These are phyloP conservation scores for Cataglyphis cursor DNA, from an alignment of 2,888 invertebrate species.

Conservation along the genomic window DNA sequence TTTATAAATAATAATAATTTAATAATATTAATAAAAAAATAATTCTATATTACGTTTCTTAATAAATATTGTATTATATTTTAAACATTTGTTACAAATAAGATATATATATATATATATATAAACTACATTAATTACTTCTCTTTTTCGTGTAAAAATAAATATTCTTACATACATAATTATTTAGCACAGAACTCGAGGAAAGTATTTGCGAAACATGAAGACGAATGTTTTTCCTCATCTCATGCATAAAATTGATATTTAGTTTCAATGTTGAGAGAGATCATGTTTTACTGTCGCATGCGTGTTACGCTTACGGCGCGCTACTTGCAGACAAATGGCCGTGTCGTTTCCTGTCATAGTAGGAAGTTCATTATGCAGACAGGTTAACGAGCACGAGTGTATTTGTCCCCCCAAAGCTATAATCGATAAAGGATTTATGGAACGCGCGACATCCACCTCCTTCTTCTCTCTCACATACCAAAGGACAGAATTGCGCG, in stretches of 20 bases:
- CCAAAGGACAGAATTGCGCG: background rate
- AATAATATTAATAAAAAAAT: background rate
- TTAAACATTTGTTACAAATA: background rate
- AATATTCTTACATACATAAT: background rate
- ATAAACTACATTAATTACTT: background rate
- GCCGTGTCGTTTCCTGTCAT: constrained; percentile 23
- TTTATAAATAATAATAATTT: background rate
- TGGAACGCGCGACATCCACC: constrained; percentile 30
- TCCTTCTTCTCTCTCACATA: background rate
- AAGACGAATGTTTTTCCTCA: constrained; percentile 33
- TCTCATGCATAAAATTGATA: constrained; percentile 38
- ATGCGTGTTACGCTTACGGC: constrained; percentile 22
- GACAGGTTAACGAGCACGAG: constrained; percentile 30
- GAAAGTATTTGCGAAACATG: background rate
- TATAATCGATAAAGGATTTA: constrained; percentile 52
- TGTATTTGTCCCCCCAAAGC: constrained; percentile 18
- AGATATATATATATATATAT: background rate
- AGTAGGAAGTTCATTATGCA: constrained; percentile 33
- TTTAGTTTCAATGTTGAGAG: constrained; percentile 14
- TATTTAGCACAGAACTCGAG: background rate
- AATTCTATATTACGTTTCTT: background rate
- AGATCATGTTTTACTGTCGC: background rate
- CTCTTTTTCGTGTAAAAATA: background rate
- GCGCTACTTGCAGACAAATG: constrained; percentile 31
- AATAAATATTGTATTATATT: background rate